phyloP scores from a whole-genome alignment of 2,113 vertebrate genomes.

The Gavia stellata region DNA sequence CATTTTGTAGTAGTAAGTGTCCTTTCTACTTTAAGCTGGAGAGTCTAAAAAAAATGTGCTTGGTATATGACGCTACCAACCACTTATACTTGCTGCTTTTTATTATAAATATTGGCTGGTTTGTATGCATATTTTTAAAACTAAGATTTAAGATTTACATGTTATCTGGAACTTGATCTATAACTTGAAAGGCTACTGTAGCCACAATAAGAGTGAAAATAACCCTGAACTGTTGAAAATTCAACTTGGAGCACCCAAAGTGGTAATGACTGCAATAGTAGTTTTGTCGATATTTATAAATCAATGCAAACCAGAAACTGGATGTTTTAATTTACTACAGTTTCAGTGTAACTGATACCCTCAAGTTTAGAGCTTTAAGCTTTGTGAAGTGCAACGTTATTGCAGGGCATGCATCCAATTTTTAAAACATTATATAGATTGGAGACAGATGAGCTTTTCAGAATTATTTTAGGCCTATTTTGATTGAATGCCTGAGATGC shows the following conservation, averaged over 20 bases:
- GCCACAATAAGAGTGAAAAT: conserved; percentile 40
- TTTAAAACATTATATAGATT: conserved; percentile 70
- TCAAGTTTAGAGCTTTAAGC: conserved; percentile 43
- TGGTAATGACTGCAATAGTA: conserved; percentile 45
- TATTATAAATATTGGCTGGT: not conserved
- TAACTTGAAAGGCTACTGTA: conserved; percentile 44
- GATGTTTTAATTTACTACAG: conserved; percentile 50
- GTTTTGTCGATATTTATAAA: conserved; percentile 55
- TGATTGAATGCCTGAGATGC: conserved; percentile 65
- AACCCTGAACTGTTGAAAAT: conserved; percentile 44
- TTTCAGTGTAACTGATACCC: conserved; percentile 59
- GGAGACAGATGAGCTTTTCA: conserved; percentile 70
- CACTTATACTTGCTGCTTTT: not conserved
- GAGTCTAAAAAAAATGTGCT: not conserved
- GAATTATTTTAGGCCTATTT: conserved; percentile 67
- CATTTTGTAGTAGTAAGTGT: not conserved
- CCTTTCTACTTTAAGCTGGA: not conserved
- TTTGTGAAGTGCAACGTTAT: conserved; percentile 56
- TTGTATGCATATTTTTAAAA: conserved; percentile 19
- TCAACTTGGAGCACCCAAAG: conserved; percentile 20
- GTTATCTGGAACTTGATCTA: conserved; percentile 34
- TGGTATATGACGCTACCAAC: not conserved
- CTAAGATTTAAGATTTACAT: conserved; percentile 32
- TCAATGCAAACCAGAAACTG: conserved; percentile 50
- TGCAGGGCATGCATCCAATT: conserved; percentile 67